Conservation (phyloP, 2,888 invertebrate species). For the Macrophya alboannulata region DNA sequence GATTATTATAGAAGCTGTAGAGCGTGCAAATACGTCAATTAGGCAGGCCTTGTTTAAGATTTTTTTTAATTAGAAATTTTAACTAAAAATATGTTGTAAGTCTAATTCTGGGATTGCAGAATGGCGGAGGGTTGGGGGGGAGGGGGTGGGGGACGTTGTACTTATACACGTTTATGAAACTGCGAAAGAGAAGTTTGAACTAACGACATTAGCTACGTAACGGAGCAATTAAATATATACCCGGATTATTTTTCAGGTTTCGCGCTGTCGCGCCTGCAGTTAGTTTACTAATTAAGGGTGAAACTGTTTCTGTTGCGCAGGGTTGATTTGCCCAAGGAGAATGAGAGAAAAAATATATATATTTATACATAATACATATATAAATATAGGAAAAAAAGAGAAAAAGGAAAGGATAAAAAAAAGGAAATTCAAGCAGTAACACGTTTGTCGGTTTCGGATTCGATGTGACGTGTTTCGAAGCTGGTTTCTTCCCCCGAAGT, state of each 20-base stretch:
- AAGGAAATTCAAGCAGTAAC: background rate
- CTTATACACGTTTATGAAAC: background rate
- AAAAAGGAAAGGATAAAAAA: background rate
- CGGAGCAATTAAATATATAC: conserved; percentile 43
- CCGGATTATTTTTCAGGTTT: conserved; percentile 21
- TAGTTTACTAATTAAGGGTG: background rate
- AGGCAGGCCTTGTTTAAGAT: background rate
- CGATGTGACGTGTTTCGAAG: conserved; percentile 23
- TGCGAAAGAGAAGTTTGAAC: background rate
- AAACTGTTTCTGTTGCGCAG: background rate
- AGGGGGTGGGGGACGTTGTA: background rate
- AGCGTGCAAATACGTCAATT: background rate
- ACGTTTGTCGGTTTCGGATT: conserved; percentile 33
- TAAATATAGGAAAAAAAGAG: background rate
- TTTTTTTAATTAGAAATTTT: conserved; percentile 38
- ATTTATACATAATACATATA: too few species aligned
- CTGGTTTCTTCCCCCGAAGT: background rate
- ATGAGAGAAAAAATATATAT: background rate
- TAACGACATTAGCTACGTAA: background rate
- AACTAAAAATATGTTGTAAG: conserved; percentile 28
- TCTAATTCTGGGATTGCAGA: background rate
- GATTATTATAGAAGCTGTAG: conserved; percentile 12
- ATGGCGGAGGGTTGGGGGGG: too few species aligned
- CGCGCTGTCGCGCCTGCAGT: conserved; percentile 8
- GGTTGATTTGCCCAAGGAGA: background rate